These are phyloP conservation scores for Adineta ricciae DNA, from an alignment of 2,888 invertebrate genomes.

Conservation along the genomic window DNA sequence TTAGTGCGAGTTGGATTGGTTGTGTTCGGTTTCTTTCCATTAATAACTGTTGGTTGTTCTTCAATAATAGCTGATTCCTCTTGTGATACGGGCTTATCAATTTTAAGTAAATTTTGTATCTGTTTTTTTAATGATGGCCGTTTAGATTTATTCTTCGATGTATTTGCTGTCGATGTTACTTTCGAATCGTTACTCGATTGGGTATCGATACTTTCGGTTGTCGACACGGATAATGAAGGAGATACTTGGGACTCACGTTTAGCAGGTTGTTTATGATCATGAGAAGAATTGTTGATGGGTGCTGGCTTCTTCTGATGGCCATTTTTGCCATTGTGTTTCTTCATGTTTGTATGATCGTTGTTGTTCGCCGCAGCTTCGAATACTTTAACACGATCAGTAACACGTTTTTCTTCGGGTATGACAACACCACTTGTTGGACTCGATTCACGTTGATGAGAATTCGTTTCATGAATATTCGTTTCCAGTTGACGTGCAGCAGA, in stretches of 20 bases:
- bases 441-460: neutral
- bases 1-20: neutral
- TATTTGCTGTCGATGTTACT: neutral
- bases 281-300: neutral
- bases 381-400: neutral
- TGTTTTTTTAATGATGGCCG: slow-evolving; percentile 19
- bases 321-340: neutral
- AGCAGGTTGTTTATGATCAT: neutral
- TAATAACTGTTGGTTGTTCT: neutral
- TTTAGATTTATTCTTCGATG: neutral
- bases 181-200: neutral
- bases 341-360: neutral
- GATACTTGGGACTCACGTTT: neutral
- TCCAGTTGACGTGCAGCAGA: neutral
- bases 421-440: slow-evolving; percentile 18
- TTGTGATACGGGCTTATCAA: neutral
- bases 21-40: neutral
- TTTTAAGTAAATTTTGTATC: slow-evolving; percentile 20
- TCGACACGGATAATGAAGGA: neutral
- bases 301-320: neutral
- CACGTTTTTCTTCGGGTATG: neutral
- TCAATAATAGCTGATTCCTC: neutral
- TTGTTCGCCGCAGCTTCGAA: slow-evolving; percentile 1
- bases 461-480: neutral
- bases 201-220: neutral